phyloP scores from a whole-genome alignment of 1,140 invertebrate species.

The Drosophila carrolli region DNA sequence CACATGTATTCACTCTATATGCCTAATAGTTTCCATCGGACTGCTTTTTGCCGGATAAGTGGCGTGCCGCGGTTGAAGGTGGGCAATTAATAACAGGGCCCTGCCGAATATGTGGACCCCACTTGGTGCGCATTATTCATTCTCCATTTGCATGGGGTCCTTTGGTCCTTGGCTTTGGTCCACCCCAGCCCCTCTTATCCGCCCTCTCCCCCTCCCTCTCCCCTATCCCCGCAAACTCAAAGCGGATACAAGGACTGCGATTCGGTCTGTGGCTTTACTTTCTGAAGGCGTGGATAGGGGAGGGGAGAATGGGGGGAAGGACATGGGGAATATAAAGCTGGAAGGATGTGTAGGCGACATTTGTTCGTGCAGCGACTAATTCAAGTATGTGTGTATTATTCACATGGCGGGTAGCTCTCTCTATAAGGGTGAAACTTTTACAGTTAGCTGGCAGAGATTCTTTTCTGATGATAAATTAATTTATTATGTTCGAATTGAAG shows the following conservation, averaged over 20 bases:
- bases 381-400: slow-evolving; percentile 47
- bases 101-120: slow-evolving; percentile 50
- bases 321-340: slow-evolving; percentile 1
- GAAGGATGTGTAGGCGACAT: slow-evolving; percentile 35
- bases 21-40: slow-evolving; percentile 2
- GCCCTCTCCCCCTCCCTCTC: background rate
- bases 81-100: slow-evolving; percentile 53
- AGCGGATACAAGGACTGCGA: slow-evolving; percentile 45
- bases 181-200: no score
- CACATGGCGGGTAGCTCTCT: slow-evolving; percentile 23
- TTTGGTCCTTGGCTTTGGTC: slow-evolving; percentile 7
- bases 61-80: slow-evolving; percentile 26
- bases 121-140: slow-evolving; percentile 59
- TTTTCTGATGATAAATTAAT: slow-evolving; percentile 84
- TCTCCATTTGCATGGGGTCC: slow-evolving; percentile 46
- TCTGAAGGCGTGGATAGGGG: background rate
- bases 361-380: slow-evolving; percentile 43
- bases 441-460: slow-evolving; percentile 80
- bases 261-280: slow-evolving; percentile 50
- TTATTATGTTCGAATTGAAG: slow-evolving; percentile 84
- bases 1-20: background rate
- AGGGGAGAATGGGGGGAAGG: background rate
- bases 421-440: slow-evolving; percentile 76
- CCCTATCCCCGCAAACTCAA: slow-evolving; percentile 3
- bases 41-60: background rate